phyloP scores from a whole-genome alignment of 1,140 invertebrate species.

The Drosophila ohnishii region DNA sequence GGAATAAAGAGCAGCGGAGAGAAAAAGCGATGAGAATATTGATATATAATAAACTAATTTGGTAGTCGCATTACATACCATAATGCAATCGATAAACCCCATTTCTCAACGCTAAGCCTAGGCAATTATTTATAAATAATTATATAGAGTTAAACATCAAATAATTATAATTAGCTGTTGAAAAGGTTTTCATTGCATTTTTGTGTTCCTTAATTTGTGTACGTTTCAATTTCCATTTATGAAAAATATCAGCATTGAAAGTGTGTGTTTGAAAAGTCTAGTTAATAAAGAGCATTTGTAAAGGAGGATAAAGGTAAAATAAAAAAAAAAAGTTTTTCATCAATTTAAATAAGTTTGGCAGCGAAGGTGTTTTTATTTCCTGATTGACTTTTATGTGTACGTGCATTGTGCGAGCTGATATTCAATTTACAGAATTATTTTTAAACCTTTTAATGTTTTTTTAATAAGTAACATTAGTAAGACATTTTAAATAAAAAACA shows the following conservation, averaged over 20 bases:
- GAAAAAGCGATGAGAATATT: constrained; percentile 39
- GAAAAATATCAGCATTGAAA: constrained; percentile 74
- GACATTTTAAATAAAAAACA: background rate
- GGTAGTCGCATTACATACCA: constrained; percentile 65
- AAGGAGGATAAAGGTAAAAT: constrained; percentile 62
- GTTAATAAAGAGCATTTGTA: constrained; percentile 70
- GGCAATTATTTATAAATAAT: constrained; percentile 74
- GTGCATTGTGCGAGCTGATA: background rate
- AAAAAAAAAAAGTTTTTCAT: constrained; percentile 37
- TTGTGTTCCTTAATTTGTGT: constrained; percentile 57
- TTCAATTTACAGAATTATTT: background rate
- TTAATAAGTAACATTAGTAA: too few species aligned
- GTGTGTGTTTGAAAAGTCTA: constrained; percentile 66
- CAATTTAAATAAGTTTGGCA: constrained; percentile 16
- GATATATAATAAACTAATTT: constrained; percentile 50
- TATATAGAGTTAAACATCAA: constrained; percentile 70
- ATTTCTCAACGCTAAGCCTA: constrained; percentile 70
- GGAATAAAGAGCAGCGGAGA: constrained; percentile 18
- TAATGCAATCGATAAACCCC: constrained; percentile 61
- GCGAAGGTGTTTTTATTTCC: background rate
- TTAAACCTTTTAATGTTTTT: too few species aligned
- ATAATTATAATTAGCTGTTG: constrained; percentile 71
- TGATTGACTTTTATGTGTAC: background rate
- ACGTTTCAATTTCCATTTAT: constrained; percentile 51
- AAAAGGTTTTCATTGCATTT: constrained; percentile 69